These are phyloP conservation scores for Globicephala melas DNA, from an alignment of 2,113 vertebrate species.

Conservation along the genomic window DNA sequence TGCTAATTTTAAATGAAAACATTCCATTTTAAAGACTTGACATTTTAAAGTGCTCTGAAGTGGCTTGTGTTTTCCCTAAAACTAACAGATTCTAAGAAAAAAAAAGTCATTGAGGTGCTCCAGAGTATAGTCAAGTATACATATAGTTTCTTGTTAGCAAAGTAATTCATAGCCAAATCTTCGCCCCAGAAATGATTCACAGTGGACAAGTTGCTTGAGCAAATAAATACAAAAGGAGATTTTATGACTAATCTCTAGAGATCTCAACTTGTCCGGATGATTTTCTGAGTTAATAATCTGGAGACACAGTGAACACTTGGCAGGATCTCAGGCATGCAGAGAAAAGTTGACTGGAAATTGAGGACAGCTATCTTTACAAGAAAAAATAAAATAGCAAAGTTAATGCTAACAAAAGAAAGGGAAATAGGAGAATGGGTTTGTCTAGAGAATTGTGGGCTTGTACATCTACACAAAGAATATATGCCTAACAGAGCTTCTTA, in stretches of 20 bases:
- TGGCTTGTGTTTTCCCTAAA: neutral
- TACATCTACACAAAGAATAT: neutral
- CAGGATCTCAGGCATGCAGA: neutral
- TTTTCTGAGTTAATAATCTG: neutral
- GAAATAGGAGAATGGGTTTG: neutral
- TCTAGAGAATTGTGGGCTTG: neutral
- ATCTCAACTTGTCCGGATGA: neutral
- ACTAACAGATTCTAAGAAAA: neutral
- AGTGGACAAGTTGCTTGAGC: neutral
- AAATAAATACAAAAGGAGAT: neutral
- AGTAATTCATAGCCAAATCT: neutral
- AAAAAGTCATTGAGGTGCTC: neutral
- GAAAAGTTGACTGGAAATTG: neutral
- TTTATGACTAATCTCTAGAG: neutral
- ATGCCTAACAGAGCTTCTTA: neutral
- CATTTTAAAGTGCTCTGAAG: neutral
- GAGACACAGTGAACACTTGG: neutral
- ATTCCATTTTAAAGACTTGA: neutral
- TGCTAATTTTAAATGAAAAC: neutral
- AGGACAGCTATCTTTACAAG: neutral
- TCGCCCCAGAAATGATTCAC: neutral
- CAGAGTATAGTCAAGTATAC: neutral
- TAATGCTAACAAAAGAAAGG: neutral
- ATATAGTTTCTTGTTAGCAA: neutral
- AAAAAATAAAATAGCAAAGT: neutral